Conservation (phyloP, 2,888 invertebrate genomes). For the Melanargia galathea region DNA sequence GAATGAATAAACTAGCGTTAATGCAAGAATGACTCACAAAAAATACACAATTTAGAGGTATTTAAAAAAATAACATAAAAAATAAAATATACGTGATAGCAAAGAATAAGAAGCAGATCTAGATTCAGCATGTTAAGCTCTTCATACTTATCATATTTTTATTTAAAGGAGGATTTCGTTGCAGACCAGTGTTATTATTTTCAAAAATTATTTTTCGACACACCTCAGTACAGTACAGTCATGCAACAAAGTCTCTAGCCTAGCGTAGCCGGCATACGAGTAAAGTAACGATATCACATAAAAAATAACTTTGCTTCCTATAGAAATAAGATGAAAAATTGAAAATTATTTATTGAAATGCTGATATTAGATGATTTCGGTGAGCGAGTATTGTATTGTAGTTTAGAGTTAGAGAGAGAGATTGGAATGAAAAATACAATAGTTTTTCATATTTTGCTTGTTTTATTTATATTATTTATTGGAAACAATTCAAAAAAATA, state of each 20-base stretch:
- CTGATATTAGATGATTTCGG: constrained; percentile 42
- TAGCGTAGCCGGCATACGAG: background rate
- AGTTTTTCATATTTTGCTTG: constrained; percentile 40
- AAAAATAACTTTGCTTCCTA: constrained; percentile 38
- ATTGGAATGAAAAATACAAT: constrained; percentile 42
- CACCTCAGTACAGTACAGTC: background rate
- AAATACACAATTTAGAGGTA: no score
- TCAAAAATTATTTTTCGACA: no score
- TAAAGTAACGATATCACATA: constrained; percentile 3
- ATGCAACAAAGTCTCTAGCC: background rate
- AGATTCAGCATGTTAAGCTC: no score
- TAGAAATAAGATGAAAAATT: constrained; percentile 40
- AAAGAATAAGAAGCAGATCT: no score
- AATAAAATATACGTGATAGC: no score
- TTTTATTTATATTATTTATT: constrained; percentile 28
- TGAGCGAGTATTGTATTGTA: constrained; percentile 36
- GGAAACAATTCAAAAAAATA: no score
- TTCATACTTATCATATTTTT: no score
- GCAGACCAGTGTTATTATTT: no score
- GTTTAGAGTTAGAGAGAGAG: constrained; percentile 34
- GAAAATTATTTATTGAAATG: constrained; percentile 47
- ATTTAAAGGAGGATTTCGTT: no score
- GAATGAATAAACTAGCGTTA: no score
- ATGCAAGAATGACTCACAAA: no score
- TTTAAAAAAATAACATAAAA: no score